Evolutionary conservation across 2,888 invertebrate species (phyloP).

Genomic region (Dichetophora obliterata): DNA sequence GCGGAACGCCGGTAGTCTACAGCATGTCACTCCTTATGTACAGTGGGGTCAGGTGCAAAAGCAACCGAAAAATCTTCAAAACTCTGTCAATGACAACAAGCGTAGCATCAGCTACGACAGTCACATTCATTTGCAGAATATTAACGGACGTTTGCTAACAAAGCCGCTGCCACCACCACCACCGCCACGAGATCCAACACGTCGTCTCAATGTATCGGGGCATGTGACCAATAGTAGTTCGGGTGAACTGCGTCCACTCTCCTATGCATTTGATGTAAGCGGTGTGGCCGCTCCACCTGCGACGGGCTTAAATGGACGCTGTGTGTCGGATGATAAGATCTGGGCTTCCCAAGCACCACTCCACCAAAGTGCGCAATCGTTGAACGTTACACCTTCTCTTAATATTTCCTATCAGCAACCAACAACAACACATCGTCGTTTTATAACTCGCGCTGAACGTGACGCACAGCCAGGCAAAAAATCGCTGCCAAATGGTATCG

Average conservation of each 20-base stretch:
- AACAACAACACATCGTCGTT: slow-evolving; percentile 56
- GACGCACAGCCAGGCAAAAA: slow-evolving; percentile 63
- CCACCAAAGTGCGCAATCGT: slow-evolving; percentile 65
- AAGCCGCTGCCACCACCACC: slow-evolving; percentile 79
- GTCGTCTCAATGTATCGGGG: slow-evolving; percentile 70
- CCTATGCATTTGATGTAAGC: slow-evolving; percentile 72
- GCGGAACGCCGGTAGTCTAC: slow-evolving; percentile 58
- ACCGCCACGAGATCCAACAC: slow-evolving; percentile 82
- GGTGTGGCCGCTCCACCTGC: slow-evolving; percentile 48
- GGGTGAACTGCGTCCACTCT: slow-evolving; percentile 70
- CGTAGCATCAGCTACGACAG: slow-evolving; percentile 69
- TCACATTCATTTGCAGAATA: slow-evolving; percentile 66
- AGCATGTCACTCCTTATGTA: slow-evolving; percentile 58
- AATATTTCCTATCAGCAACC: slow-evolving; percentile 24
- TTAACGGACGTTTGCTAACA: slow-evolving; percentile 54
- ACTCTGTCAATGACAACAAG: slow-evolving; percentile 61
- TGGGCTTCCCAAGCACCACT: slow-evolving; percentile 63
- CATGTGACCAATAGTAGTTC: slow-evolving; percentile 59
- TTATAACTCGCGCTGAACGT: slow-evolving; percentile 64
- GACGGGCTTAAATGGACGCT: slow-evolving; percentile 59
- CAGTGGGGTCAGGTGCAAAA: slow-evolving; percentile 61
- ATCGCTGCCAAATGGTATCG: slow-evolving; percentile 67
- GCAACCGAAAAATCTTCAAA: slow-evolving; percentile 58
- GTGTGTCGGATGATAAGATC: slow-evolving; percentile 69
- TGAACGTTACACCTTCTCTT: slow-evolving; percentile 54